A percentile compares a stretch with the other conserved stretches of the same genome.
phyloP scores from a whole-genome alignment of 1,140 invertebrate genomes.

The Pantala flavescens region DNA sequence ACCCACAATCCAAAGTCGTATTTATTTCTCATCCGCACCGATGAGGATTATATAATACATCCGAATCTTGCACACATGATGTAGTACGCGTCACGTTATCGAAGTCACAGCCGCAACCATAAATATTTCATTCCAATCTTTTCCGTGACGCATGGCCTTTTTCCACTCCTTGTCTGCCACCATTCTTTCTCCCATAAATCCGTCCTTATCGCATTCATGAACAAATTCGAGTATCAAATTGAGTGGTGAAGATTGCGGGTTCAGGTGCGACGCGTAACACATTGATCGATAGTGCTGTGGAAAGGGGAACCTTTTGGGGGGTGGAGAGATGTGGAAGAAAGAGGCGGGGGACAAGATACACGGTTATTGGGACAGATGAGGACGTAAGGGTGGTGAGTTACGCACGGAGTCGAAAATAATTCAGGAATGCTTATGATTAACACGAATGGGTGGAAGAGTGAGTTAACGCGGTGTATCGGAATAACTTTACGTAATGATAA shows the following conservation, averaged over 20 bases:
- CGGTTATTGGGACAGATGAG: neutral
- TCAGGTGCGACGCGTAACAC: conserved; percentile 1
- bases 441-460: neutral
- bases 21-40: too few relatives aligned
- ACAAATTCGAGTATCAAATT: conserved; percentile 8
- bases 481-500: too few relatives aligned
- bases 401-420: too few relatives aligned
- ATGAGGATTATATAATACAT: too few relatives aligned
- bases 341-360: neutral
- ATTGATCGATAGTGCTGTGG: neutral
- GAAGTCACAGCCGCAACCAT: neutral
- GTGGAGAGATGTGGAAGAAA: neutral
- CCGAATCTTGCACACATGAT: too few relatives aligned
- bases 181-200: neutral
- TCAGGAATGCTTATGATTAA: too few relatives aligned
- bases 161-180: neutral
- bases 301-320: neutral
- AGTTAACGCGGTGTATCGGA: too few relatives aligned
- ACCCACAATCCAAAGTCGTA: too few relatives aligned
- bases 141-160: neutral
- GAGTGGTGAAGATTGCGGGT: conserved; percentile 2
- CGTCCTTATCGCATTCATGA: neutral
- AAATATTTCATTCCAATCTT: conserved; percentile 3
- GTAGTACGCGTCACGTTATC: too few relatives aligned
- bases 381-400: neutral